These are phyloP conservation scores for Lucilia sericata DNA, from an alignment of 1,140 invertebrate genomes.

Conservation along the genomic window DNA sequence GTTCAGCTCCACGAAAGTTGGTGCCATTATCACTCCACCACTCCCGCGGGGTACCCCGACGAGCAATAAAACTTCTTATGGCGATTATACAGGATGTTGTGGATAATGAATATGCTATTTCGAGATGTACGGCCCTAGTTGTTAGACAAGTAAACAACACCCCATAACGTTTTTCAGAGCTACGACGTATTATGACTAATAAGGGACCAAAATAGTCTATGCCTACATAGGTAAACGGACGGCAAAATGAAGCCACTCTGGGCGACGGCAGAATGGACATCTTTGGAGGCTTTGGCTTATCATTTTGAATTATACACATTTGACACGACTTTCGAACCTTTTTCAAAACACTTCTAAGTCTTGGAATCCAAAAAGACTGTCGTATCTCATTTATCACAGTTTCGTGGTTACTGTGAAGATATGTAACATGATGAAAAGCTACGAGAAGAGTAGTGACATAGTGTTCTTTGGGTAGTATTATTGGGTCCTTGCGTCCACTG, in stretches of 20 bases:
- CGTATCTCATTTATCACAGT: not conserved
- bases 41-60: not conserved
- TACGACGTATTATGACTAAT: not conserved
- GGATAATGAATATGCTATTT: not conserved
- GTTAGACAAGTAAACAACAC: slow-evolving; percentile 16
- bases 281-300: not conserved
- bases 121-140: not conserved
- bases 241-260: not conserved
- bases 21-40: not conserved
- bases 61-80: not conserved
- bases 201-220: slow-evolving; percentile 31
- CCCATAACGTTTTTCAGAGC: not conserved
- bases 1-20: not conserved
- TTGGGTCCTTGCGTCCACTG: not conserved
- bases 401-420: not conserved
- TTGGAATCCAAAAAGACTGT: not conserved
- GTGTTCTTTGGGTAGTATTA: slow-evolving; percentile 7
- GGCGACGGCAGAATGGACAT: not conserved
- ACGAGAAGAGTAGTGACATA: too few relatives aligned
- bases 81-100: not conserved
- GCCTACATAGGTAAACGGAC: not conserved
- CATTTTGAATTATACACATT: slow-evolving; percentile 18
- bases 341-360: too few relatives aligned
- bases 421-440: not conserved
- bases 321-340: not conserved